phyloP scores from a whole-genome alignment of 2,797 vertebrate genomes.

The Tangara arthus region DNA sequence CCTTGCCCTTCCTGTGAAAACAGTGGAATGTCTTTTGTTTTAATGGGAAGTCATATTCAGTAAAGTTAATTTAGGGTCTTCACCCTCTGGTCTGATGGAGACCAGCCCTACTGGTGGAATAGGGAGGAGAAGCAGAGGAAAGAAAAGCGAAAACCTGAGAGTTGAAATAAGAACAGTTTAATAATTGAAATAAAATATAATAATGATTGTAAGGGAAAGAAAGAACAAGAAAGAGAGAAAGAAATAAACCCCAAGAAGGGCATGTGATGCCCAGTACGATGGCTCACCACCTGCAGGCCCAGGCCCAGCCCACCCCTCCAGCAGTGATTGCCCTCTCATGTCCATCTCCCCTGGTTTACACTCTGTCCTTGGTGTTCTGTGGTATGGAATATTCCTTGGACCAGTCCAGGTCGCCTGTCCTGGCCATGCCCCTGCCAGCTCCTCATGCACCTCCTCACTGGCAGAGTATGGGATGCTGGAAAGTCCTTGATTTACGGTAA shows the following conservation, averaged over 20 bases:
- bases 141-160: neutral
- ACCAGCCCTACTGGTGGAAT: neutral
- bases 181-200: neutral
- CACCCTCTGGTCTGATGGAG: neutral
- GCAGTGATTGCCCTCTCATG: accelerated
- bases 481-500: neutral
- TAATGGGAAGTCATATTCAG: neutral
- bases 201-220: neutral
- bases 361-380: no score
- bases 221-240: neutral
- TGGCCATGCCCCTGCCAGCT: neutral
- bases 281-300: neutral
- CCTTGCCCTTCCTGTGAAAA: neutral
- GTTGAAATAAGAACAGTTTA: neutral
- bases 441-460: neutral
- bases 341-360: neutral
- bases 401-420: neutral
- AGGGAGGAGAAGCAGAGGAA: neutral
- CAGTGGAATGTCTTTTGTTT: neutral
- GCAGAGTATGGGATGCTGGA: neutral
- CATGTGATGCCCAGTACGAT: neutral
- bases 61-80: neutral
- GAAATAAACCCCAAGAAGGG: neutral
- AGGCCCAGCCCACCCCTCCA: no score
- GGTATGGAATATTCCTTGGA: neutral